These are phyloP conservation scores for Rhyacichthys aspro DNA, from an alignment of 2,797 vertebrate genomes.

Conservation along the genomic window DNA sequence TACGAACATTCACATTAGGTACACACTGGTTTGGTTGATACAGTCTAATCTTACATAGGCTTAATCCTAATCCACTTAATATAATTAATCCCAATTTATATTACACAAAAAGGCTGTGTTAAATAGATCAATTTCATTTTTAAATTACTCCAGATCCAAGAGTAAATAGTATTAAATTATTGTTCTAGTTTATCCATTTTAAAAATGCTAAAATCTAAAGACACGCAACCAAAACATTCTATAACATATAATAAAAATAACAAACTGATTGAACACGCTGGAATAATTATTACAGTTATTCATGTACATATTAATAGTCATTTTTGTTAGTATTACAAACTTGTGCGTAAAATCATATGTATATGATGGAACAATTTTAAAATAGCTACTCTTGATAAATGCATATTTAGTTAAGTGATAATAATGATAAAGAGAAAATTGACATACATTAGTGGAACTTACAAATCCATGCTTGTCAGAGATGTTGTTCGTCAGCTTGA, in stretches of 20 bases:
- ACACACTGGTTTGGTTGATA: neutral
- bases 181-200: too few relatives aligned
- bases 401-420: neutral
- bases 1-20: conserved; percentile 5
- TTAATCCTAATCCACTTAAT: neutral
- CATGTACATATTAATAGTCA: too few relatives aligned
- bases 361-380: too few relatives aligned
- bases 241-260: too few relatives aligned
- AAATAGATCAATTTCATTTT: neutral
- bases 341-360: neutral
- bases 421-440: conserved; percentile 71
- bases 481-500: conserved; percentile 98
- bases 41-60: neutral
- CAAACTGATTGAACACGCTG: too few relatives aligned
- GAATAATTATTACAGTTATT: too few relatives aligned
- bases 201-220: too few relatives aligned
- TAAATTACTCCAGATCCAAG: too few relatives aligned
- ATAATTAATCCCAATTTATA: neutral
- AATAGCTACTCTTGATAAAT: neutral
- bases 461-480: conserved; percentile 96
- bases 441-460: conserved; percentile 82
- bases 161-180: too few relatives aligned
- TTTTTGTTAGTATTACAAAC: neutral
- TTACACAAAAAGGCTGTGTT: neutral
- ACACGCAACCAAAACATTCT: too few relatives aligned